Evolutionary conservation across 2,113 vertebrate species (phyloP).

Genomic region (Callocephalon fimbriatum): DNA sequence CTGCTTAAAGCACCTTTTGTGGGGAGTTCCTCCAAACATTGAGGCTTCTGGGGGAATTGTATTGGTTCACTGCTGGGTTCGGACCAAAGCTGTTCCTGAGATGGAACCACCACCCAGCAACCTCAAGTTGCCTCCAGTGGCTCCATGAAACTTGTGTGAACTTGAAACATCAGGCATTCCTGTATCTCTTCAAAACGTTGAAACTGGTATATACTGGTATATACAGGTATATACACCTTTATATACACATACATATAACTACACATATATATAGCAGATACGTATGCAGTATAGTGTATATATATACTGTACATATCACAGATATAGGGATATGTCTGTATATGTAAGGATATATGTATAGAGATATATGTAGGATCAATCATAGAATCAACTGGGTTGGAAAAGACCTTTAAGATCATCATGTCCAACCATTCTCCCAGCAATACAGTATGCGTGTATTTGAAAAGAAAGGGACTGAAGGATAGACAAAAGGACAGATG

Average conservation of each 20-base stretch:
- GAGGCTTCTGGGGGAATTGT: background rate
- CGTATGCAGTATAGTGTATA: background rate
- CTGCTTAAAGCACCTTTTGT: background rate
- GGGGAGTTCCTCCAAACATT: background rate
- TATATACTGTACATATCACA: background rate
- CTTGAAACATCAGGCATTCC: too few relatives aligned
- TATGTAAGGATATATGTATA: background rate
- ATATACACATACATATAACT: background rate
- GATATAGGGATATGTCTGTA: background rate
- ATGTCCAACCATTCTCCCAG: background rate
- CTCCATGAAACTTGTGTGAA: background rate
- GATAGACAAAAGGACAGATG: background rate
- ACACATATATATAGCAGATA: background rate
- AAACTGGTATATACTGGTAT: background rate
- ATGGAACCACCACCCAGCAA: background rate
- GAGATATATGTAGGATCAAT: background rate
- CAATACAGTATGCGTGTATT: background rate
- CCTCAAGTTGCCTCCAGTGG: background rate
- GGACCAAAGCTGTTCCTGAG: background rate
- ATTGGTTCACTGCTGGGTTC: background rate
- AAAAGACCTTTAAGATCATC: background rate
- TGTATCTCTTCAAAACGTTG: background rate
- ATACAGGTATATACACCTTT: too few relatives aligned
- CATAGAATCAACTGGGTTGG: background rate
- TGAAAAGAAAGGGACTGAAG: background rate